A percentile compares a stretch with the other conserved stretches of the same genome.
These are phyloP conservation scores for Troides helena DNA, from an alignment of 2,888 invertebrate genomes.

Conservation along the genomic window DNA sequence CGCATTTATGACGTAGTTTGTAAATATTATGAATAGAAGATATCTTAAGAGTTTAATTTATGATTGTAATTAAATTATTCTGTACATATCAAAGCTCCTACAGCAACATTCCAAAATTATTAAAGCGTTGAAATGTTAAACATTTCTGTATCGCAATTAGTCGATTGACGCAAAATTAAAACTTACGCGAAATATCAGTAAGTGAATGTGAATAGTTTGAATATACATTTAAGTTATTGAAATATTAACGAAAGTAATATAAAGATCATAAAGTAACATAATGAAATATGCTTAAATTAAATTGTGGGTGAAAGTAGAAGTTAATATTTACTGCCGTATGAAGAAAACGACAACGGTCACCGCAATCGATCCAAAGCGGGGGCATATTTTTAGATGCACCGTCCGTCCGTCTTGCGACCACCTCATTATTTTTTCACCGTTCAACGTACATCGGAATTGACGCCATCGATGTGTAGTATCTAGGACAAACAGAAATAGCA, in stretches of 20 bases:
- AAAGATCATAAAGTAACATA: background rate
- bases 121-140: constrained; percentile 49
- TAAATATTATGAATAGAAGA: background rate
- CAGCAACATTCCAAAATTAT: constrained; percentile 74
- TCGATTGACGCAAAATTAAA: constrained; percentile 13
- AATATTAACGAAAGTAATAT: background rate
- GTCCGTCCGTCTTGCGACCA: constrained; percentile 35
- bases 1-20: background rate
- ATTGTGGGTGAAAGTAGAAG: background rate
- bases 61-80: constrained; percentile 18
- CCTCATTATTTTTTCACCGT: constrained; percentile 68
- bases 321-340: constrained; percentile 41
- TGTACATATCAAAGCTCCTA: constrained; percentile 36
- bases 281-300: too few relatives aligned
- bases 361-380: constrained; percentile 58
- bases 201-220: background rate
- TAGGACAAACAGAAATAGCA: constrained; percentile 35
- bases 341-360: constrained; percentile 45
- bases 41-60: background rate
- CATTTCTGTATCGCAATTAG: constrained; percentile 45
- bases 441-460: constrained; percentile 48
- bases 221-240: background rate
- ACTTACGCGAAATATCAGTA: background rate
- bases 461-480: constrained; percentile 37
- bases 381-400: constrained; percentile 76